A percentile compares a stretch with the other conserved stretches of the same genome.
phyloP scores from a whole-genome alignment of 2,797 vertebrate species.

The Gephyroberyx darwinii region DNA sequence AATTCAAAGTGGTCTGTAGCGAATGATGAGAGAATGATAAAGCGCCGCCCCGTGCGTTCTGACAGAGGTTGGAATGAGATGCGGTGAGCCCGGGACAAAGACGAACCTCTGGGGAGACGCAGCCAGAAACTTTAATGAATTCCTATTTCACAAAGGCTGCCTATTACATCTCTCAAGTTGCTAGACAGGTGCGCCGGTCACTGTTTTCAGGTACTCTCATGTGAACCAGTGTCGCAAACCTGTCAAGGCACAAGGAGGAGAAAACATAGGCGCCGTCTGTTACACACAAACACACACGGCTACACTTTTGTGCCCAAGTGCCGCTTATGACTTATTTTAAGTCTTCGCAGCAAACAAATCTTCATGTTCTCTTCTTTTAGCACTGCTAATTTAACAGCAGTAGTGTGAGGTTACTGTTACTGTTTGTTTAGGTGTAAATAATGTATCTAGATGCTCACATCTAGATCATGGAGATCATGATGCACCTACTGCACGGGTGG shows the following conservation, averaged over 20 bases:
- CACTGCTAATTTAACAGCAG: too few relatives aligned
- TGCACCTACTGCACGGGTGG: too few relatives aligned
- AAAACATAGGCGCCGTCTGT: background rate
- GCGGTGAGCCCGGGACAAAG: slow-evolving; percentile 51
- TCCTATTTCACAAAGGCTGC: slow-evolving; percentile 56
- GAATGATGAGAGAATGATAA: slow-evolving; percentile 64
- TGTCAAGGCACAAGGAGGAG: slow-evolving; percentile 56
- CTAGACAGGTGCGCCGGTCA: slow-evolving; percentile 70
- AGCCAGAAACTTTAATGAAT: slow-evolving; percentile 68
- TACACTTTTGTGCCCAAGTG: background rate
- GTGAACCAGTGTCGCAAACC: slow-evolving; percentile 38
- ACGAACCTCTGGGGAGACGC: slow-evolving; percentile 68
- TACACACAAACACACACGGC: slow-evolving; percentile 12
- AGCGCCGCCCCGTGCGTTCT: slow-evolving; percentile 35
- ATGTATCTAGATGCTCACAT: too few relatives aligned
- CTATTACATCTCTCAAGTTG: slow-evolving; percentile 57
- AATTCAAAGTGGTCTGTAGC: slow-evolving; percentile 47
- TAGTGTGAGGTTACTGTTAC: too few relatives aligned
- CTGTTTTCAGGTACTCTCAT: slow-evolving; percentile 77
- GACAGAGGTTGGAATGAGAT: slow-evolving; percentile 65
- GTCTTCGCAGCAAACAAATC: too few relatives aligned
- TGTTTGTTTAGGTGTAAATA: too few relatives aligned
- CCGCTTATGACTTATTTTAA: background rate
- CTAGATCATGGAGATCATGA: too few relatives aligned
- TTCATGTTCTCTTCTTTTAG: too few relatives aligned